Percentiles rank a stretch among this genome's conserved stretches.
phyloP scores from a whole-genome alignment of 1,140 invertebrate species.

The Portunus trituberculatus region DNA sequence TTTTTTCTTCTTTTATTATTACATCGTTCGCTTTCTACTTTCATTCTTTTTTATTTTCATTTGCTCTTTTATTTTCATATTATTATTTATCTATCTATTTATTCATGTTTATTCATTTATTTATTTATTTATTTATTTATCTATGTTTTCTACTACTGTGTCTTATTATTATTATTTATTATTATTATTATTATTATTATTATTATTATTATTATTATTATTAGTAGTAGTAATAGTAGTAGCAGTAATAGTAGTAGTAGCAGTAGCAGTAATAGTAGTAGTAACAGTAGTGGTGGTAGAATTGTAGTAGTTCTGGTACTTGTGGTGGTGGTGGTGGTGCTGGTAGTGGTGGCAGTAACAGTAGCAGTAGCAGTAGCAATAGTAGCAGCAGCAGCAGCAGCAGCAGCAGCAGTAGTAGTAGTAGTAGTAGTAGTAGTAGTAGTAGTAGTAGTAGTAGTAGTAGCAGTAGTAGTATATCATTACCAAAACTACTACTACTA shows the following conservation, averaged over 20 bases:
- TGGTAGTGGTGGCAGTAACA: neutral
- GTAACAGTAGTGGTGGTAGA: neutral
- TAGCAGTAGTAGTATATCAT: neutral
- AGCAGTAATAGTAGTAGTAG: conserved; percentile 12
- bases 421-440: conserved; percentile 6
- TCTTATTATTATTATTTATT: too few relatives aligned
- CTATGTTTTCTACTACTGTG: too few relatives aligned
- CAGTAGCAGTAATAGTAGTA: conserved; percentile 3
- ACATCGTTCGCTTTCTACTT: too few relatives aligned
- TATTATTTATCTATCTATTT: too few relatives aligned
- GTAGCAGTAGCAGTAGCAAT: conserved; percentile 9
- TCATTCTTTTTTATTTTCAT: too few relatives aligned
- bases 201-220: neutral
- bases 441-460: neutral
- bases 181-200: neutral
- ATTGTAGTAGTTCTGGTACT: too few relatives aligned
- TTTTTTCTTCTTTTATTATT: too few relatives aligned
- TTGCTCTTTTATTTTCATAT: too few relatives aligned
- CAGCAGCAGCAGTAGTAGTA: neutral
- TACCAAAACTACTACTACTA: too few relatives aligned
- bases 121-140: too few relatives aligned
- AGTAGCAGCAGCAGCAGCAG: neutral
- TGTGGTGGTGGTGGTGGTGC: too few relatives aligned
- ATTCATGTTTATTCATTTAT: too few relatives aligned
- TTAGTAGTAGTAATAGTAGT: neutral